These are phyloP conservation scores for Chlorodrepanis virens DNA, from an alignment of 2,113 vertebrate genomes.

Conservation along the genomic window DNA sequence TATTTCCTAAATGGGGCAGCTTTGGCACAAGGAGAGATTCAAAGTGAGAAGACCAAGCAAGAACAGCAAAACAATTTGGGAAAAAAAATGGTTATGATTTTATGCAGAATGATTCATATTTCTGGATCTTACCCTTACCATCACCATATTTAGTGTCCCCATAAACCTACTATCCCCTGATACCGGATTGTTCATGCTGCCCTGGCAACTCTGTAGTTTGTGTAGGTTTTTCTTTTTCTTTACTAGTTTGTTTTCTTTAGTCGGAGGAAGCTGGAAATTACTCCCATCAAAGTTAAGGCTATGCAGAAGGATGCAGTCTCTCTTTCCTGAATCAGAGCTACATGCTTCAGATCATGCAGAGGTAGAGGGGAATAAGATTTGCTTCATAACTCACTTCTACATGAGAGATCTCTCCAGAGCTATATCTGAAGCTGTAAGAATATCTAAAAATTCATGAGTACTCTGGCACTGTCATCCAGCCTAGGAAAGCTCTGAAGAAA, in stretches of 20 bases:
- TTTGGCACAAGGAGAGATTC: not conserved
- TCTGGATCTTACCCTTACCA: not conserved
- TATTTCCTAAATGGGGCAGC: not conserved
- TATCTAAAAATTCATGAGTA: not conserved
- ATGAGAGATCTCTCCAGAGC: not conserved
- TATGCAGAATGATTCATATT: not conserved
- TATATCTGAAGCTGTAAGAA: not conserved
- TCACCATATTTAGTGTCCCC: not conserved
- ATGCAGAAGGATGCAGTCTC: not conserved
- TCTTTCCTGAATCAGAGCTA: not conserved
- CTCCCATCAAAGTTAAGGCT: not conserved
- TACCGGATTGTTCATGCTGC: not conserved
- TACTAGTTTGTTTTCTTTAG: not conserved
- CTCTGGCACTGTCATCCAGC: not conserved
- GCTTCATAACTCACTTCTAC: not conserved
- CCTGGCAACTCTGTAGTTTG: not conserved
- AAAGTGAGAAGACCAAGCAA: not conserved
- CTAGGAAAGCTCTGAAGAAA: not conserved
- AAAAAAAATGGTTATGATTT: not conserved
- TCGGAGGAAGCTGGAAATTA: not conserved
- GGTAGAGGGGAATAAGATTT: not conserved
- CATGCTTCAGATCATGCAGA: not conserved
- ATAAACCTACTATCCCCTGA: fast-evolving
- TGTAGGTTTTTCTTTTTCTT: not conserved
- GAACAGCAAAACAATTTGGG: not conserved